phyloP scores from a whole-genome alignment of 2,888 invertebrate species.

The Scaptomyza reducta region DNA sequence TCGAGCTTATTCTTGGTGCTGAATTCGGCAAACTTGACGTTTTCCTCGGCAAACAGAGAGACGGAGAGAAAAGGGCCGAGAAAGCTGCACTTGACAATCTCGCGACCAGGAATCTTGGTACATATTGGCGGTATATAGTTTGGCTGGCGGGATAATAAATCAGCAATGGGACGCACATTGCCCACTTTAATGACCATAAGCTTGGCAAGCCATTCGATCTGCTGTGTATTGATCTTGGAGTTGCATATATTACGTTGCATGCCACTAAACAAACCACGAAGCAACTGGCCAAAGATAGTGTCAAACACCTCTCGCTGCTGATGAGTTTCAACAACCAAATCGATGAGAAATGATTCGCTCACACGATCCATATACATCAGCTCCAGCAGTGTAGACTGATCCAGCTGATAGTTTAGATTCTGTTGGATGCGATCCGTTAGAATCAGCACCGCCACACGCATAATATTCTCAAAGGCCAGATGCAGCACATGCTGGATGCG shows the following conservation, averaged over 20 bases:
- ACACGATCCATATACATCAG: slow-evolving; percentile 87
- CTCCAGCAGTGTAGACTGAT: slow-evolving; percentile 86
- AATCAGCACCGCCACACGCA: slow-evolving; percentile 75
- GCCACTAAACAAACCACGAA: slow-evolving; percentile 82
- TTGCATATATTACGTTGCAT: slow-evolving; percentile 84
- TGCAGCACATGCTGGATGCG: slow-evolving; percentile 42
- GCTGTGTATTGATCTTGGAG: slow-evolving; percentile 86
- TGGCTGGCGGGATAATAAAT: slow-evolving; percentile 87
- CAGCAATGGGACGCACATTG: slow-evolving; percentile 91
- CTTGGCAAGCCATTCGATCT: slow-evolving; percentile 90
- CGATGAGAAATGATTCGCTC: slow-evolving; percentile 87
- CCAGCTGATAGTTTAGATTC: slow-evolving; percentile 73
- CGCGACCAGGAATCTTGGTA: slow-evolving; percentile 92
- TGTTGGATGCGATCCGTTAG: slow-evolving; percentile 80
- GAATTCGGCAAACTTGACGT: slow-evolving; percentile 93
- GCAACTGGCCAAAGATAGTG: slow-evolving; percentile 80
- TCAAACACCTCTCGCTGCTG: slow-evolving; percentile 82
- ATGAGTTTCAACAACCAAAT: slow-evolving; percentile 86
- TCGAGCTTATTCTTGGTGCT: slow-evolving; percentile 84
- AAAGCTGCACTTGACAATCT: slow-evolving; percentile 92
- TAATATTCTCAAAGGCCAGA: slow-evolving; percentile 62
- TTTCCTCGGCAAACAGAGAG: slow-evolving; percentile 97
- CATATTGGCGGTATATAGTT: slow-evolving; percentile 91
- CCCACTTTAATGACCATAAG: slow-evolving; percentile 92
- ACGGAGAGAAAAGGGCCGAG: slow-evolving; percentile 96